Base-by-base conservation (phyloP, 53 echinoderm and acorn worm genomes). In the Crossaster papposus region DNA sequence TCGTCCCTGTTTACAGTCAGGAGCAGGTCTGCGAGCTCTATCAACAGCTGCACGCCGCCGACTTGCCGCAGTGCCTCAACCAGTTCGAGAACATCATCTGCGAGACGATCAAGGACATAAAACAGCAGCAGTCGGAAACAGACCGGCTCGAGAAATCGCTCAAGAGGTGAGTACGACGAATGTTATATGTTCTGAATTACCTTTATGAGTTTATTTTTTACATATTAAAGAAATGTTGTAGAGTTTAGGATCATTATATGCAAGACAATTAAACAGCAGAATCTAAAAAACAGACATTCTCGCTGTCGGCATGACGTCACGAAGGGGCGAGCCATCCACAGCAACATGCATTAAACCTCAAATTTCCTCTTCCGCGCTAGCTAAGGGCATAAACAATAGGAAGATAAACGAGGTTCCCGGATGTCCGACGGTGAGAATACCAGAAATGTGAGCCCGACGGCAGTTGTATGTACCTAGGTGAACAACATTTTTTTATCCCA, bases 1-100 rank as follows among this genome's bases (percentile, higher is more conserved):
- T 90, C 30, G 15, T n/a, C n/a, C n/a, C n/a, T n/a, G n/a, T 51
- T 82, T 88, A n/a, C 89, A 99, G 99, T 80, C 99, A 99, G 91
- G 99, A 99, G 80, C 96, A 94, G 82, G 92, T 99, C 18, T 99
- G 96, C 74, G 99, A 99, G 22, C 68, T 99, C 18, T 99, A 99
- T 76, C 98, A 99, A 54, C 96, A 96, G 54, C 95, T 99, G 0
- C 96, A 99, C 71, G 64, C 94, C 9, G 96, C 99, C 5, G 95
- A 96, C 1, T 87, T 91, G 68, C 96, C 99, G 2, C 96, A 96
- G 17, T 88, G 93, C 20, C 65, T 99, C 0, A 93, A 80, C 62
- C 94, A 93, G 72, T 99, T 94, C 72, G 99, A 99, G 78, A 89
- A 82, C 32, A 91, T 99, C 72, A 91, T 99, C 54, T 93, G 88